Conservation (phyloP, 2,797 vertebrate species). For the Antennarius maculatus region DNA sequence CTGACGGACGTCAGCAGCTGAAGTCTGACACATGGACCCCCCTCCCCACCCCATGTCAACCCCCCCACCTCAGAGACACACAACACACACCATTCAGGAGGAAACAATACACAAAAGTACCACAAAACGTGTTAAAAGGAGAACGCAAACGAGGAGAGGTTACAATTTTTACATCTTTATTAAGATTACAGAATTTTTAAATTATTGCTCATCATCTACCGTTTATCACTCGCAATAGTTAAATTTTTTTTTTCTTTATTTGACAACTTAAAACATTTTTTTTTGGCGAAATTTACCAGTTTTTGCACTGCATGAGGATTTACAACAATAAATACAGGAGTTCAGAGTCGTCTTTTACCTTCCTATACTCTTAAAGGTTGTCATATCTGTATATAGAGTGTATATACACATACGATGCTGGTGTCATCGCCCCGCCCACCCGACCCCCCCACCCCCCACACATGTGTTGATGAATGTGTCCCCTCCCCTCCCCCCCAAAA, state of each 20-base stretch:
- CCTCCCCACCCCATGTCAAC: neutral
- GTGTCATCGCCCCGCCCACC: constrained; percentile 78
- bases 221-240: constrained; percentile 93
- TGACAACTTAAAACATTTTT: constrained; percentile 76
- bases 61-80: neutral
- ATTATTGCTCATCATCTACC: constrained; percentile 99
- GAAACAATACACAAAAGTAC: neutral
- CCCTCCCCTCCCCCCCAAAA: neutral
- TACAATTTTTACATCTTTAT: constrained; percentile 84
- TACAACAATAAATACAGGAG: constrained; percentile 87
- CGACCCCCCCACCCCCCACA: neutral
- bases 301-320: constrained; percentile 81
- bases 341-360: constrained; percentile 71
- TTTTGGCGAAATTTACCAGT: constrained; percentile 73
- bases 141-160: neutral
- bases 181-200: constrained; percentile 88
- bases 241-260: constrained; percentile 77
- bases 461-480: too few relatives aligned
- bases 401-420: constrained; percentile 87
- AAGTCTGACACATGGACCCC: constrained; percentile 7
- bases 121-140: neutral
- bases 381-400: constrained; percentile 78
- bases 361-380: constrained; percentile 72
- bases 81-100: neutral
- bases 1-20: constrained; percentile 62